Percentiles rank a stretch among this genome's conserved stretches.
Conservation (phyloP, 2,113 vertebrate genomes). For the Rhinoderma darwinii region DNA sequence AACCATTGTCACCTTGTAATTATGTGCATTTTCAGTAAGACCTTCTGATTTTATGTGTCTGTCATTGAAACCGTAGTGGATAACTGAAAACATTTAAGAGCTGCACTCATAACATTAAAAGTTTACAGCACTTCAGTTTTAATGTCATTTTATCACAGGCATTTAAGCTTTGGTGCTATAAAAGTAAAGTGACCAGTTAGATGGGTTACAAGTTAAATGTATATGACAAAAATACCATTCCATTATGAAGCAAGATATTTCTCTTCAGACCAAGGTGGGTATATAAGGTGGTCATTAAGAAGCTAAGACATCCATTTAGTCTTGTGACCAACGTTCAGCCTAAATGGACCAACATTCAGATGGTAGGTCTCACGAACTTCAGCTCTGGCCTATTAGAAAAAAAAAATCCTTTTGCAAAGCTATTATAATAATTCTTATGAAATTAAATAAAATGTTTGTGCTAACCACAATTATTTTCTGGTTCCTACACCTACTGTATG, state of each 20-base stretch:
- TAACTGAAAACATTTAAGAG: background rate
- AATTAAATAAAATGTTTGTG: too few relatives aligned
- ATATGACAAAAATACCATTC: background rate
- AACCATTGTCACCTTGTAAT: background rate
- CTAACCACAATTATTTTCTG: too few relatives aligned
- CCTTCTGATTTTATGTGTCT: background rate
- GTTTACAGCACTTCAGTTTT: background rate
- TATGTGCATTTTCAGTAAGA: background rate
- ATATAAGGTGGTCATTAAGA: background rate
- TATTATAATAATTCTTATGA: too few relatives aligned
- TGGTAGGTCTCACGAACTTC: background rate
- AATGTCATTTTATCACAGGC: background rate
- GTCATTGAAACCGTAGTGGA: background rate
- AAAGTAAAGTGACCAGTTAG: background rate
- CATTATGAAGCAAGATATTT: background rate
- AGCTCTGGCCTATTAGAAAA: background rate
- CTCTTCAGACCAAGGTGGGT: background rate
- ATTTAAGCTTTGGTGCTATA: background rate
- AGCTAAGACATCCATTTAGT: background rate
- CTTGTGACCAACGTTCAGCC: background rate
- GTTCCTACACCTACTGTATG: too few relatives aligned
- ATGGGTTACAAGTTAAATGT: background rate
- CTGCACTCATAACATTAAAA: background rate
- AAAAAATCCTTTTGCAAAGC: background rate
- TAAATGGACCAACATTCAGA: background rate